Conservation (phyloP, 1,140 invertebrate genomes). For the Neodiprion lecontei region DNA sequence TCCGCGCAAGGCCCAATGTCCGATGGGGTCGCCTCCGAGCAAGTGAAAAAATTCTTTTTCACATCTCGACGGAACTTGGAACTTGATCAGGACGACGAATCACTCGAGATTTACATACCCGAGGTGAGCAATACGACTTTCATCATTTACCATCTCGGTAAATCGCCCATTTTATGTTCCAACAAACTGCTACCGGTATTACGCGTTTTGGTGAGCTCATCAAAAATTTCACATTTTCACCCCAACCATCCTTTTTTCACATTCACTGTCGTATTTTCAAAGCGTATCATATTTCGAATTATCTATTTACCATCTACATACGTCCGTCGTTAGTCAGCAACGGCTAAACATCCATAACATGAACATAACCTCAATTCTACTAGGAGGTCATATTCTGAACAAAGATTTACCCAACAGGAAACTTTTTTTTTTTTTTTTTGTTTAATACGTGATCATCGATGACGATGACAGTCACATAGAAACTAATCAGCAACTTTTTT, state of each 20-base stretch:
- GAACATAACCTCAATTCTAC: too few relatives aligned
- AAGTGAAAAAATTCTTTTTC: slow-evolving; percentile 83
- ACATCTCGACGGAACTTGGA: slow-evolving; percentile 67
- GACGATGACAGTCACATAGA: too few relatives aligned
- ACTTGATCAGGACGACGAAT: slow-evolving; percentile 67
- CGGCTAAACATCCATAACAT: too few relatives aligned
- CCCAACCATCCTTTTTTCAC: slow-evolving; percentile 5
- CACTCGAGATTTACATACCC: slow-evolving; percentile 79
- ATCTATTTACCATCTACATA: too few relatives aligned
- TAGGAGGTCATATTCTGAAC: too few relatives aligned
- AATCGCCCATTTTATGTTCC: slow-evolving; percentile 11
- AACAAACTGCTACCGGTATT: slow-evolving; percentile 37
- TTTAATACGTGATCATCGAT: too few relatives aligned
- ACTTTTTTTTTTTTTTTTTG: too few relatives aligned
- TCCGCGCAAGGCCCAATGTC: slow-evolving; percentile 67
- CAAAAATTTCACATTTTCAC: neutral
- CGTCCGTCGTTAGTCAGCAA: too few relatives aligned
- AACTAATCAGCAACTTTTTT: too few relatives aligned
- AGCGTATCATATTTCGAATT: slow-evolving; percentile 2
- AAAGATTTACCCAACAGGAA: too few relatives aligned
- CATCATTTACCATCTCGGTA: neutral
- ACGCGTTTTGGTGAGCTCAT: slow-evolving; percentile 38
- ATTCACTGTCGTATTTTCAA: slow-evolving; percentile 27
- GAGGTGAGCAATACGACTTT: slow-evolving; percentile 62
- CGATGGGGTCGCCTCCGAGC: slow-evolving; percentile 73